Evolutionary conservation across 2,797 vertebrate species (phyloP).

Genomic region (Mycteria americana): DNA sequence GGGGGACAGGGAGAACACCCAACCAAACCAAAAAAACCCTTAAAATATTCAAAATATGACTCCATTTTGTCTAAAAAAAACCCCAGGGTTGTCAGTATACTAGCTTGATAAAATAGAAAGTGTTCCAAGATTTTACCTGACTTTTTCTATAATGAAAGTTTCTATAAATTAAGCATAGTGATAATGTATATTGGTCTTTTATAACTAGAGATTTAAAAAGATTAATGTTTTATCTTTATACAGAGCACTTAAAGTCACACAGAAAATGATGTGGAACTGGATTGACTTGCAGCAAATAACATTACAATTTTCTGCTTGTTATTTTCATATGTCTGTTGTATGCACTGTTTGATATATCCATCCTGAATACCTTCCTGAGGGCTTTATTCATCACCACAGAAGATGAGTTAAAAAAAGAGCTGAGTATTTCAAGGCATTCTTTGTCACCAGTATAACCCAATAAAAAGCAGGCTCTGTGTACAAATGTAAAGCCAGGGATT

Average conservation of each 20-base stretch:
- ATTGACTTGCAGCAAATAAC: background rate
- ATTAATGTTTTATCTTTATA: background rate
- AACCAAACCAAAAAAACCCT: background rate
- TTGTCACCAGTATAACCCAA: background rate
- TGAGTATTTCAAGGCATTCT: background rate
- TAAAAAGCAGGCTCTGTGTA: background rate
- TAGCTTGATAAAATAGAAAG: background rate
- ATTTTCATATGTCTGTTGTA: background rate
- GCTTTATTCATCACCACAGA: background rate
- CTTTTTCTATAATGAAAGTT: background rate
- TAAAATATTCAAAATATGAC: background rate
- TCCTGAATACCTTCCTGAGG: background rate
- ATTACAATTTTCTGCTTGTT: background rate
- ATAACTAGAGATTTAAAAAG: background rate
- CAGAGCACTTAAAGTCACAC: background rate
- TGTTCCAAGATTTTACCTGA: background rate
- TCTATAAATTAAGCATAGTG: background rate
- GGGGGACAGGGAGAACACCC: background rate
- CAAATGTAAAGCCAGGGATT: background rate
- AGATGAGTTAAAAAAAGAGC: background rate
- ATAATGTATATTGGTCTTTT: background rate
- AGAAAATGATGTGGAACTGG: background rate
- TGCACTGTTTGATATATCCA: background rate
- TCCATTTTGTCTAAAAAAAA: background rate
- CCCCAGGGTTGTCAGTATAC: background rate